Percentiles rank a stretch among this genome's conserved stretches.
These are phyloP conservation scores for Pocillopora meandrina DNA, from an alignment of 92 coral and sea anemone species.

Conservation along the genomic window DNA sequence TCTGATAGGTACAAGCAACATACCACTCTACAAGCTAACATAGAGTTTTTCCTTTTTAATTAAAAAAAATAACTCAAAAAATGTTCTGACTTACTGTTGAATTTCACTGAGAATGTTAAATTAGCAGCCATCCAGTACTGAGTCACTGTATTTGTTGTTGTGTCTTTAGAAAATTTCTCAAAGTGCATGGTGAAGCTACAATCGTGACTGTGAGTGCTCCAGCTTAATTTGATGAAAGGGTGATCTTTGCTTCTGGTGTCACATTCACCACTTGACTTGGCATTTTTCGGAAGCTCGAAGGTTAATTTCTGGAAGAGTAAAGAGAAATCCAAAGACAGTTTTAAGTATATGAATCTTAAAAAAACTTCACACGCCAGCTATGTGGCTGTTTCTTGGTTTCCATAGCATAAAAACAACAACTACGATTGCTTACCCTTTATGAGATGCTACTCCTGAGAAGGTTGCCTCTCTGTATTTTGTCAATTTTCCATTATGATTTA, in stretches of 20 bases:
- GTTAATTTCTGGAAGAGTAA: not conserved
- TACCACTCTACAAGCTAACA: too few relatives aligned
- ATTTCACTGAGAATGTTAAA: slow-evolving; percentile 11
- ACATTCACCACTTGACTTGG: slow-evolving; percentile 44
- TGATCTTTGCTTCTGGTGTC: not conserved
- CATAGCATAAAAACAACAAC: too few relatives aligned
- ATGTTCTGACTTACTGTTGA: slow-evolving; percentile 3
- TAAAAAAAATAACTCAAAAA: not conserved
- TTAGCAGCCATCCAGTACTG: slow-evolving; percentile 28
- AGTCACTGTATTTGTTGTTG: not conserved
- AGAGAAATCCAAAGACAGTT: not conserved
- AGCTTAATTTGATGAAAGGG: slow-evolving; percentile 14
- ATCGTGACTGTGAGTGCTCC: slow-evolving; percentile 5
- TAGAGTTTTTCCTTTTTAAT: too few relatives aligned
- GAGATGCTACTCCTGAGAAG: too few relatives aligned
- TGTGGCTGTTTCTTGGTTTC: too few relatives aligned
- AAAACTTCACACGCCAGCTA: too few relatives aligned
- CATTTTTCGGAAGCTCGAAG: slow-evolving; percentile 31
- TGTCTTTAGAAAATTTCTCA: not conserved
- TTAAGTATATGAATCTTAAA: not conserved
- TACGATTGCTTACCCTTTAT: too few relatives aligned
- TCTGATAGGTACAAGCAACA: too few relatives aligned
- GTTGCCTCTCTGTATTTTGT: too few relatives aligned
- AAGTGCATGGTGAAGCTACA: slow-evolving; percentile 30
- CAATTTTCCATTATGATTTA: too few relatives aligned